Base-by-base conservation (phyloP, 30 jellyfish, hydroid and myxozoan genomes). In the Cassiopea andromeda region DNA sequence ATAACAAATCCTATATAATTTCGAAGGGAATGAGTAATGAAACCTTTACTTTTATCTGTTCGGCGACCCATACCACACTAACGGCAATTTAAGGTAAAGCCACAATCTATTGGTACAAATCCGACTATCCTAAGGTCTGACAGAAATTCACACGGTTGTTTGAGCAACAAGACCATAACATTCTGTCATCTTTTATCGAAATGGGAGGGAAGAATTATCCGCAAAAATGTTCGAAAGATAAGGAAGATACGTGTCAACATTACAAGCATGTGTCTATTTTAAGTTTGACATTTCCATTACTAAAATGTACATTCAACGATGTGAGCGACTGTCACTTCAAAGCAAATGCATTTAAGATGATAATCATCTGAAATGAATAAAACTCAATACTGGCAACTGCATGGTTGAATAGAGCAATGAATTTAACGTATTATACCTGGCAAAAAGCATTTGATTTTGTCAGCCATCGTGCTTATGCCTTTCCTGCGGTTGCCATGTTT, bases 371-470 rank as follows among this genome's bases (percentile, higher is more conserved):
- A 10, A 54, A 54, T 54, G 64, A 54, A 54, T 54, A 54, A 6
- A 54, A 54, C 64, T 3, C 12, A 54, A 3, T 54, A 10, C 7
- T 54, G 64, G 10, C 64, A 10, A 54, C 7, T 54, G 7, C 64
- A 54, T 54, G 64, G 7, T 10, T 3, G 7, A 10, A 54, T 6
- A 54, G 64, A 54, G 64, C 7, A 54, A 54, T 54, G 64, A 54
- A 54, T 54, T 54, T 27, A 27, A 27, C 38, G 38, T 27, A 27
- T 27, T 10, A 38, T 85, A 85, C 93, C 93, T 59, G 93, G 47
- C 44, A 90, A 75, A 83, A 82, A 90, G 50, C 97, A 80, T 69
- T 91, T 79, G 87, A 90, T 75, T 44, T 90, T 82, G 61, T 77
- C 81, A 15, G 77, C 93, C 9, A 61, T 75, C 57, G 92, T n/a